phyloP scores from a whole-genome alignment of 2,888 invertebrate species.

The Temnothorax ravouxi region DNA sequence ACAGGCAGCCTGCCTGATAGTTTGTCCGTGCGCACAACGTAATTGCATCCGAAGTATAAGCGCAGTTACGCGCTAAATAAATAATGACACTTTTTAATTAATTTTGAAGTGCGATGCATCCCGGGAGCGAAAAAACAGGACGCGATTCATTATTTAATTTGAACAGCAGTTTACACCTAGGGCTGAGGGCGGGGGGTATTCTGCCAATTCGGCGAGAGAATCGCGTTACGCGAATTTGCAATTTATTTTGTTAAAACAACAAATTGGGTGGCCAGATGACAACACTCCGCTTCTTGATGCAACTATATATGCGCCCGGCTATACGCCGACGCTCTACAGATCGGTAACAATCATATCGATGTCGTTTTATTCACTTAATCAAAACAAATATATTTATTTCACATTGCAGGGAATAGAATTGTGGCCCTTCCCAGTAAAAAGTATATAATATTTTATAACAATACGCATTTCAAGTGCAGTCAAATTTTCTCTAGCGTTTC shows the following conservation, averaged over 20 bases:
- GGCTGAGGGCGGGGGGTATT: not conserved
- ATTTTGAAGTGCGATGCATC: slow-evolving; percentile 35
- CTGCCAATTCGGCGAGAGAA: slow-evolving; percentile 40
- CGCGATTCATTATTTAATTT: slow-evolving; percentile 50
- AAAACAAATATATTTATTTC: slow-evolving; percentile 45
- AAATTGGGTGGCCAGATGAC: slow-evolving; percentile 50
- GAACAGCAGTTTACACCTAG: slow-evolving; percentile 25
- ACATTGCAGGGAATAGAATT: not conserved
- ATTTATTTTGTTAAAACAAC: slow-evolving; percentile 57
- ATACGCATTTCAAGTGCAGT: not conserved
- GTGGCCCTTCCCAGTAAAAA: not conserved
- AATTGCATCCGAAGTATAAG: slow-evolving; percentile 47
- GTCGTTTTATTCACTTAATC: slow-evolving; percentile 42
- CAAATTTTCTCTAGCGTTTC: not conserved
- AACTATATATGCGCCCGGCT: not conserved
- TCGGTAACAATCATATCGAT: slow-evolving; percentile 34
- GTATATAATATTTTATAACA: slow-evolving; percentile 4
- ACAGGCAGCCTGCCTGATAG: not conserved
- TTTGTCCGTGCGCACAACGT: slow-evolving; percentile 22
- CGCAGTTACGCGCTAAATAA: slow-evolving; percentile 48
- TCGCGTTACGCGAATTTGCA: slow-evolving; percentile 54
- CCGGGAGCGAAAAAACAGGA: slow-evolving; percentile 17
- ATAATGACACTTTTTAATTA: slow-evolving; percentile 58
- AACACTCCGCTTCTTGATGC: slow-evolving; percentile 40
- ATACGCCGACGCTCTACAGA: slow-evolving; percentile 25